Conservation (phyloP, 2,113 vertebrate species). For the Columba livia region DNA sequence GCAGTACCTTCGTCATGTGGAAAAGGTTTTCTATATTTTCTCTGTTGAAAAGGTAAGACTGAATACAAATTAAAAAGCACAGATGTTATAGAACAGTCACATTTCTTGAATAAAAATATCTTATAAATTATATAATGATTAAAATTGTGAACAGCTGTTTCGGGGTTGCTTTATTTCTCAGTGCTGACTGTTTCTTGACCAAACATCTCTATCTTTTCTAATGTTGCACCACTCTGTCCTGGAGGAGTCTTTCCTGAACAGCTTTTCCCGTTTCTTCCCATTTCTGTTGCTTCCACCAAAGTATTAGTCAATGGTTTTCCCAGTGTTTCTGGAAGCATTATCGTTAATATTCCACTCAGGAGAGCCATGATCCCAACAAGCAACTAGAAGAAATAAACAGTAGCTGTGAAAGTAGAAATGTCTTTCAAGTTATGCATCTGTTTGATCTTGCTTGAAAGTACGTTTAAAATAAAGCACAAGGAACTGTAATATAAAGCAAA, state of each 20-base stretch:
- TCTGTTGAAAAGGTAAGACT: slow-evolving; percentile 28
- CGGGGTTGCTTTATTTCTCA: slow-evolving; percentile 28
- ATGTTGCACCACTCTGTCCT: neutral
- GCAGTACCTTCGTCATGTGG: neutral
- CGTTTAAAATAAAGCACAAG: neutral
- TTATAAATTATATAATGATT: neutral
- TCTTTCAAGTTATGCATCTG: neutral
- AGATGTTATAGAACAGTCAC: neutral
- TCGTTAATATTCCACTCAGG: slow-evolving; percentile 82
- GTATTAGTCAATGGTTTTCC: slow-evolving; percentile 84
- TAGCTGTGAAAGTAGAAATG: neutral
- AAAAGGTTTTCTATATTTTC: neutral
- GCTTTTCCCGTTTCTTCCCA: slow-evolving; percentile 62
- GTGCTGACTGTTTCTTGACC: neutral
- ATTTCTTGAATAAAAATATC: slow-evolving; percentile 13
- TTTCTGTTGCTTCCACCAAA: slow-evolving; percentile 81
- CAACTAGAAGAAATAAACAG: slow-evolving; percentile 76
- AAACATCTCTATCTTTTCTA: slow-evolving; percentile 67
- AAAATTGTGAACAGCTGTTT: neutral
- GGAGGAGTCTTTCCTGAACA: slow-evolving; percentile 33
- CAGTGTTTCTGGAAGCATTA: slow-evolving; percentile 88
- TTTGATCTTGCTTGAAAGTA: neutral
- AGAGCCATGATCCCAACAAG: slow-evolving; percentile 88
- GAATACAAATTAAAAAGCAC: slow-evolving; percentile 33
- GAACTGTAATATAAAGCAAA: neutral